These are phyloP conservation scores for Bellardia pandia DNA, from an alignment of 2,888 invertebrate genomes.

Conservation along the genomic window DNA sequence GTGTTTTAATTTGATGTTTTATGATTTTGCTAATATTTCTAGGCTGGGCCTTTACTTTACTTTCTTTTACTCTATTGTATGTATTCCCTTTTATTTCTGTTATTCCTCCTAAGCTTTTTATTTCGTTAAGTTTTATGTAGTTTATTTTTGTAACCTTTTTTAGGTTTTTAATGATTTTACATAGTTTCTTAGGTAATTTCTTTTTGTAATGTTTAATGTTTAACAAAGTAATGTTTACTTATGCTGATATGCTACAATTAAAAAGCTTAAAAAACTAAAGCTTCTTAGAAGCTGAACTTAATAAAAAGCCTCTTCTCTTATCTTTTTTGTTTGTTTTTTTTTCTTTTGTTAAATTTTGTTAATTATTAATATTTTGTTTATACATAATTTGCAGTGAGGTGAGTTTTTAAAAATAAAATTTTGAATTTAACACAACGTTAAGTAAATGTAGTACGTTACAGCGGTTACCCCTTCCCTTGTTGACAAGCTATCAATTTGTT, in stretches of 20 bases:
- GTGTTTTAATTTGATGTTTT: constrained; percentile 18
- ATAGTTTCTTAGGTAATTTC: constrained; percentile 17
- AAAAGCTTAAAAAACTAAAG: constrained; percentile 74
- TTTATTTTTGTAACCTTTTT: constrained; percentile 15
- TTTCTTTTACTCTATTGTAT: not conserved
- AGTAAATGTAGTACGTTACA: no score
- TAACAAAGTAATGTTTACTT: constrained; percentile 68
- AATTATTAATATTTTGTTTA: constrained; percentile 34
- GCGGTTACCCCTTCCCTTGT: no score
- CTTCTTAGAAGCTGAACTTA: constrained; percentile 74
- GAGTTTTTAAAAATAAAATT: not conserved
- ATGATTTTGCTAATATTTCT: constrained; percentile 22
- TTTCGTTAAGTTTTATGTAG: constrained; percentile 36
- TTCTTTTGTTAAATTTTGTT: constrained; percentile 36
- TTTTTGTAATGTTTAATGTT: constrained; percentile 29
- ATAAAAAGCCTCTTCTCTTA: constrained; percentile 71
- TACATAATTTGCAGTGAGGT: constrained; percentile 37
- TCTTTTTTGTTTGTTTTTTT: constrained; percentile 48
- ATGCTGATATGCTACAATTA: constrained; percentile 73
- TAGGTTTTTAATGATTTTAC: constrained; percentile 12
- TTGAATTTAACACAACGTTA: not conserved
- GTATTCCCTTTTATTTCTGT: constrained; percentile 8
- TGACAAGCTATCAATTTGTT: no score
- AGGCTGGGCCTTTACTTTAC: constrained; percentile 58
- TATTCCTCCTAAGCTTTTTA: constrained; percentile 33